Base-by-base conservation (phyloP, 92 coral and sea anemone species). In the Galaxea fascicularis region DNA sequence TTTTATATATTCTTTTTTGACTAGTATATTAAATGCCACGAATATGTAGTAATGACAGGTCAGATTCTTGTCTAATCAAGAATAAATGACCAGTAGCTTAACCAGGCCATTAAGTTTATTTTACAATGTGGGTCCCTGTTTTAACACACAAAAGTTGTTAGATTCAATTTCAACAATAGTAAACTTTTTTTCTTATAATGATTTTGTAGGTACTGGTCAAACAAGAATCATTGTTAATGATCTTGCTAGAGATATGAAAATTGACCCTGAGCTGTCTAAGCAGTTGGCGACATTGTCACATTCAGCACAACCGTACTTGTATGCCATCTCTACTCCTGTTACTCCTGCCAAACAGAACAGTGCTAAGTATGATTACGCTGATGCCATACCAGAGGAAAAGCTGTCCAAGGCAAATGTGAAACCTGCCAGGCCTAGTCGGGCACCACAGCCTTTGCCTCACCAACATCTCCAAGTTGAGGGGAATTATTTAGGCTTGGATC, bases 191-290 rank as follows among this genome's bases (percentile, higher is more conserved):
- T 6, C 10, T 60, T 60, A 6, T 21, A n/a, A 0, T 78, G 28
- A 29, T 24, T 35, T 67, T 31, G 24, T 35, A 94, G 98, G 95
- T 29, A 74, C 89, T 45, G 95, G 92, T 10, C 78, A 92, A 45
- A 35, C 95, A 67, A 82, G 94, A 81, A 69, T 75, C 16, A 72
- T 94, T 18, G 98, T 94, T 16, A 76, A 89, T 70, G 85, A 84
- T 29, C 85, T 94, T n/a, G 91, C 94, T 20, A 77, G 80, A 51
- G 89, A 94, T n/a, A 60, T 94, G 2, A 51, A 79, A 25, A 57
- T 92, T 9, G 91, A 94, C 27, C 95, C 98, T 35, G 93, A 81
- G 53, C 17, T 86, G 18, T 47, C 78, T 41, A 51, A 83, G 26
- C 64, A 82, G 49, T 49, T 90, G 39, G 92, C 95, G 5, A 77